These are phyloP conservation scores for Microplitis deprimator DNA, from an alignment of 2,888 invertebrate species.

Conservation along the genomic window DNA sequence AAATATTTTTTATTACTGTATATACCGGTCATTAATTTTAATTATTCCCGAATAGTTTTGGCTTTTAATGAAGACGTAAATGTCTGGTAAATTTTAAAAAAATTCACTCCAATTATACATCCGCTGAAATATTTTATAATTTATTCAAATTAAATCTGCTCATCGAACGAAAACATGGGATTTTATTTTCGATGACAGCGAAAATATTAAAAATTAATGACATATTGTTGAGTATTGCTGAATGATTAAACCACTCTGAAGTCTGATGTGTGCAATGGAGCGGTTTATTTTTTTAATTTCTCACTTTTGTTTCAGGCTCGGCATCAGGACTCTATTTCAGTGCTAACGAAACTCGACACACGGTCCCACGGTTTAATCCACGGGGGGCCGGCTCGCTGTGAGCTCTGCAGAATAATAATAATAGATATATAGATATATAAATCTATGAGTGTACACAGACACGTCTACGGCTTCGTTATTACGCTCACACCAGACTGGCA, in stretches of 20 bases:
- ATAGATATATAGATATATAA: conserved; percentile 1
- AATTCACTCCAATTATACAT: neutral
- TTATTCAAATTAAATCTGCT: too few species aligned
- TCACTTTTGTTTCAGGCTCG: conserved; percentile 28
- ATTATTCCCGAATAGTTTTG: neutral
- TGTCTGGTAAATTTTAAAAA: conserved; percentile 2
- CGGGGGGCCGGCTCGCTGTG: conserved; percentile 59
- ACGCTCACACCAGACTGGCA: conserved; percentile 27
- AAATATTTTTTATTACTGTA: neutral
- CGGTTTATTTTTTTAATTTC: conserved; percentile 7
- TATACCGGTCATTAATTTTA: neutral
- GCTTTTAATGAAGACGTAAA: neutral
- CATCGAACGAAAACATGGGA: too few species aligned
- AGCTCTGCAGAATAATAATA: conserved; percentile 13
- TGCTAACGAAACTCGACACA: conserved; percentile 16
- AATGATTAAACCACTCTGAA: too few species aligned
- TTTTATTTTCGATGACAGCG: too few species aligned
- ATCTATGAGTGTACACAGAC: neutral
- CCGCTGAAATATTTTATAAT: too few species aligned
- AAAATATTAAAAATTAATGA: too few species aligned
- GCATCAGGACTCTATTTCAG: neutral
- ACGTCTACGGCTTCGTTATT: neutral
- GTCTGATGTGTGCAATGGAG: too few species aligned
- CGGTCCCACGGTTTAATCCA: conserved; percentile 68
- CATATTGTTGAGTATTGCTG: too few species aligned